Conservation (phyloP, 2,113 vertebrate genomes). For the Callaeas wilsoni region DNA sequence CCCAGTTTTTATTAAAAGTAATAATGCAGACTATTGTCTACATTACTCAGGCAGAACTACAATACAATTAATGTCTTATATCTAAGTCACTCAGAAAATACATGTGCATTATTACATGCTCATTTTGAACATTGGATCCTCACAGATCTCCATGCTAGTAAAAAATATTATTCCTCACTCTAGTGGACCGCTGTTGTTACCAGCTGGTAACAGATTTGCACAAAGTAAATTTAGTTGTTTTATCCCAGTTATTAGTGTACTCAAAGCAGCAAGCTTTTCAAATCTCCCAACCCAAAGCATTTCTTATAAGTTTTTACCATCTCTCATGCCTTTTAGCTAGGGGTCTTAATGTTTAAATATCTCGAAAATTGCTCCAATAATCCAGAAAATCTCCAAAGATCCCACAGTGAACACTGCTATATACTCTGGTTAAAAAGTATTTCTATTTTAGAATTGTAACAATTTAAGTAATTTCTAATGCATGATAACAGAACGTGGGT, state of each 20-base stretch:
- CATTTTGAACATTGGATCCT: neutral
- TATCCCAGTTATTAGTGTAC: neutral
- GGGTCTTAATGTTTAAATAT: neutral
- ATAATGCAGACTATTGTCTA: slow-evolving; percentile 49
- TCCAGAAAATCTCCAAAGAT: neutral
- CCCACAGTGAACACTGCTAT: neutral
- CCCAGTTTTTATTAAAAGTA: slow-evolving; percentile 46
- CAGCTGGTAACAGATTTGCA: neutral
- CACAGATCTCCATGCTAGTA: neutral
- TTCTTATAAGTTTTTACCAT: neutral
- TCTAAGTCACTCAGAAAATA: slow-evolving; percentile 10
- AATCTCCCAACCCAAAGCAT: neutral
- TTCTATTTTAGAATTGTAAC: neutral
- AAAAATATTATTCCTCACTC: neutral
- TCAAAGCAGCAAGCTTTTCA: neutral
- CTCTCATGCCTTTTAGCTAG: neutral
- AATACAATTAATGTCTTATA: neutral
- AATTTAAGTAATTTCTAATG: neutral
- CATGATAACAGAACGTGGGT: neutral
- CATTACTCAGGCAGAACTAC: slow-evolving; percentile 24
- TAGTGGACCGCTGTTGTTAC: neutral
- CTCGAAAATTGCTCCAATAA: neutral
- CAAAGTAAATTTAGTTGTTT: neutral
- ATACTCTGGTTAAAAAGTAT: neutral
- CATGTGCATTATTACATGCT: neutral